Base-by-base conservation (phyloP, 1,140 invertebrate genomes). In the Gonatopus flavifemur region DNA sequence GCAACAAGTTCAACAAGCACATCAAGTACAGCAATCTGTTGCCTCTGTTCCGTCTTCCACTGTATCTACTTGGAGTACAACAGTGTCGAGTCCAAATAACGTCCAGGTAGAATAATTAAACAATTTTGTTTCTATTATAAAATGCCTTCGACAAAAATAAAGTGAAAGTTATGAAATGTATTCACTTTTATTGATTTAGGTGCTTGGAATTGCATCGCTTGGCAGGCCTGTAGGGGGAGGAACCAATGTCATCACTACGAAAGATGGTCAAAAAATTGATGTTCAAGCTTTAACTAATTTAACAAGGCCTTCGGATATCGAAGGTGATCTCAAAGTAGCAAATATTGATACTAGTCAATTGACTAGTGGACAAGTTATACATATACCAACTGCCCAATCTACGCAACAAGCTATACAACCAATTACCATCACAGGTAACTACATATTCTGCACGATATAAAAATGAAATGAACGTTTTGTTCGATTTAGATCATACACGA, bases 381-480 rank as follows among this genome's bases (percentile, higher is more conserved):
- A 78, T 58, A 78, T 78, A 33, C 74, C 74, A 9, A 52, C 73
- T 30, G 67, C 74, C 0, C 73, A 76, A 47, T 55, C 69, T 20
- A 38, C 73, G 1, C 77, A 77, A 43, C 63, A 67, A 16, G 55
- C 69, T 9, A 69, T 74, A 18, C 82, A 83, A 45, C 82, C 83
- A 12, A 82, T 85, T 13, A 86, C 82, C 13, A 82, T 86, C 48
- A 84, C 84, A 30, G 83, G 72, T 65, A 54, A 8, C 16, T 20
- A 20, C 3, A 41, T 28, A 19, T 22, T 12, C 6, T 13, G 21
- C n/a, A 18, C 16, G 10, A 25, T 40, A 40, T n/a, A n/a, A n/a
- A n/a, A n/a, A n/a, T n/a, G n/a, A n/a, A n/a, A n/a, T n/a, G n/a
- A n/a, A n/a, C n/a, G n/a, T n/a, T n/a, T n/a, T n/a, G n/a, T n/a